Evolutionary conservation across 2,113 vertebrate species (phyloP).

Genomic region (Cromileptes altivelis): DNA sequence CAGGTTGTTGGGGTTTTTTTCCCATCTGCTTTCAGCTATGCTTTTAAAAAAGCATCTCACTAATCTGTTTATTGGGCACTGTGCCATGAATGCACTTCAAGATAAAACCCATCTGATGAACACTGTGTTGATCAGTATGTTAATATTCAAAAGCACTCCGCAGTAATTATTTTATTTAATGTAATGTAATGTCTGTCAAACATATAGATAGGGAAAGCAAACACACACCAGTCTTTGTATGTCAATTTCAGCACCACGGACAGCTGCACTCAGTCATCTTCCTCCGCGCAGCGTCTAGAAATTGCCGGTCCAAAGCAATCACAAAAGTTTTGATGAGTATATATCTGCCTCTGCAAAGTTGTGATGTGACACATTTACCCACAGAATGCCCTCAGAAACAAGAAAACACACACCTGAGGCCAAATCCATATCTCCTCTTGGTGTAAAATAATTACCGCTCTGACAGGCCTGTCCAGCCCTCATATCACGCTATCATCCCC

Average conservation of each 20-base stretch:
- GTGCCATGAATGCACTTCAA: slow-evolving; percentile 30
- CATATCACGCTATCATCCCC: slow-evolving; percentile 53
- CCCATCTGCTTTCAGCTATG: slow-evolving; percentile 19
- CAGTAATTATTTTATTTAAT: slow-evolving; percentile 10
- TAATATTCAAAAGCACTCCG: slow-evolving; percentile 11
- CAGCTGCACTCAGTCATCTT: slow-evolving; percentile 48
- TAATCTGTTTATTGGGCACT: slow-evolving; percentile 18
- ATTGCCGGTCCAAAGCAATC: slow-evolving; percentile 66
- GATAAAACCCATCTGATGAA: slow-evolving; percentile 35
- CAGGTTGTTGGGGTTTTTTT: slow-evolving; percentile 4
- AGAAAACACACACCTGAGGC: slow-evolving; percentile 68
- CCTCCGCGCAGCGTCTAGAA: slow-evolving; percentile 25
- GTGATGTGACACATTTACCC: slow-evolving; percentile 57
- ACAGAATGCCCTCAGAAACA: slow-evolving; percentile 35
- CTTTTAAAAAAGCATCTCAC: slow-evolving; percentile 16
- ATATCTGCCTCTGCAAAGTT: slow-evolving; percentile 50
- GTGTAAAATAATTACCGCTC: slow-evolving; percentile 71
- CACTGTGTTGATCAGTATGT: slow-evolving; percentile 19
- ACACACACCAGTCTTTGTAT: slow-evolving; percentile 24
- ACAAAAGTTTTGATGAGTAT: slow-evolving; percentile 66
- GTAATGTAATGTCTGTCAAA: slow-evolving; percentile 25
- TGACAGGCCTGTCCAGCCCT: slow-evolving; percentile 55
- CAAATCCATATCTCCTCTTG: slow-evolving; percentile 66
- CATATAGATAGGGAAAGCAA: slow-evolving; percentile 5
- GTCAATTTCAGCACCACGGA: slow-evolving; percentile 59